phyloP scores from a whole-genome alignment of 2,797 vertebrate species.

The Pangasius macronema region DNA sequence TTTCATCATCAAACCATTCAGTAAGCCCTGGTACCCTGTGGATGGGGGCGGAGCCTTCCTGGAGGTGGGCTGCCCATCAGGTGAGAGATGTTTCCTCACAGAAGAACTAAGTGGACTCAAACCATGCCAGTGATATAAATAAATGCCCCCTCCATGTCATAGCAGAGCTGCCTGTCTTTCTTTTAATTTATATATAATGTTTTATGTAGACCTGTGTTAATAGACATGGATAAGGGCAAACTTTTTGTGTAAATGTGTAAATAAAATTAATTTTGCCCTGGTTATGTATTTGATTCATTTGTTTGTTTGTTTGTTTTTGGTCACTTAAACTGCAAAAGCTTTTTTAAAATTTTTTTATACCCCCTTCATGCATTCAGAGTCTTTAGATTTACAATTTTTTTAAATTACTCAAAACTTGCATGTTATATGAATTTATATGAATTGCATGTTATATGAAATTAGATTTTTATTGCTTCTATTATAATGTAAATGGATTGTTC shows the following conservation, averaged over 20 bases:
- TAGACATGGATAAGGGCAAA: neutral
- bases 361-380: neutral
- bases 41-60: neutral
- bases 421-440: neutral
- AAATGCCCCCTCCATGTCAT: too few species aligned
- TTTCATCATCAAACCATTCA: neutral
- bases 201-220: neutral
- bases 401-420: neutral
- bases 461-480: neutral
- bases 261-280: constrained; percentile 53
- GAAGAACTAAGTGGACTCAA: neutral
- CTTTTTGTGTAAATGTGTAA: constrained; percentile 57
- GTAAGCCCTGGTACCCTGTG: neutral
- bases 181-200: neutral
- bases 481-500: neutral
- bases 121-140: neutral
- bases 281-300: constrained; percentile 9
- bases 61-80: neutral
- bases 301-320: neutral
- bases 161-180: neutral
- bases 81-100: neutral
- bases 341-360: neutral
- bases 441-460: too few species aligned
- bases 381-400: neutral
- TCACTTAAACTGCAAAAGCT: neutral